phyloP scores from a whole-genome alignment of 2,888 invertebrate species.

The Acleris emargana region DNA sequence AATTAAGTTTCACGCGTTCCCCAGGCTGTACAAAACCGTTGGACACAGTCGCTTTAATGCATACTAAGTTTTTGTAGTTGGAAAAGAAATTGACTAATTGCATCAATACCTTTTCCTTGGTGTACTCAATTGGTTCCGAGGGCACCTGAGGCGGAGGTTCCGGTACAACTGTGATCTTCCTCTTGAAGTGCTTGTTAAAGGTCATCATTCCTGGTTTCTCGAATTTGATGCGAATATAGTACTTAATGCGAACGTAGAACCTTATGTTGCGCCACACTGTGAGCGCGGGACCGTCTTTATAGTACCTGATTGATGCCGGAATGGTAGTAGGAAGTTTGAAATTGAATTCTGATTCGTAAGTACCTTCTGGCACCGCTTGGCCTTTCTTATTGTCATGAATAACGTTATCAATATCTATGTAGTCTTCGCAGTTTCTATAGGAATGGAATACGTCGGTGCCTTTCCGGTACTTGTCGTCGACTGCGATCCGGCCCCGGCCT shows the following conservation, averaged over 20 bases:
- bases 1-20: slow-evolving; percentile 17
- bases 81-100: slow-evolving; percentile 21
- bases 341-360: slow-evolving; percentile 26
- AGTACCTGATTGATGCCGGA: slow-evolving; percentile 7
- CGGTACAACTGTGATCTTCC: slow-evolving; percentile 23
- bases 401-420: slow-evolving; percentile 21
- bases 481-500: slow-evolving; percentile 12
- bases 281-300: neutral
- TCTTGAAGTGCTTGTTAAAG: slow-evolving; percentile 27
- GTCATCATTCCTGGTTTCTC: slow-evolving; percentile 17
- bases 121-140: slow-evolving; percentile 4
- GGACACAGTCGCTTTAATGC: slow-evolving; percentile 18
- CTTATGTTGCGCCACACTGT: slow-evolving; percentile 17
- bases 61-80: slow-evolving; percentile 21
- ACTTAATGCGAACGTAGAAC: slow-evolving; percentile 26
- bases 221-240: slow-evolving; percentile 27
- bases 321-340: slow-evolving; percentile 23
- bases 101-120: slow-evolving; percentile 21
- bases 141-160: slow-evolving; percentile 15
- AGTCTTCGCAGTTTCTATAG: slow-evolving; percentile 23
- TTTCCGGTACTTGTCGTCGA: slow-evolving; percentile 10
- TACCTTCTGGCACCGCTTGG: slow-evolving; percentile 12
- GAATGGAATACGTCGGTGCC: neutral
- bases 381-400: slow-evolving; percentile 15
- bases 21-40: slow-evolving; percentile 13